phyloP scores from a whole-genome alignment of 2,113 vertebrate species.

The Chroicocephalus ridibundus region DNA sequence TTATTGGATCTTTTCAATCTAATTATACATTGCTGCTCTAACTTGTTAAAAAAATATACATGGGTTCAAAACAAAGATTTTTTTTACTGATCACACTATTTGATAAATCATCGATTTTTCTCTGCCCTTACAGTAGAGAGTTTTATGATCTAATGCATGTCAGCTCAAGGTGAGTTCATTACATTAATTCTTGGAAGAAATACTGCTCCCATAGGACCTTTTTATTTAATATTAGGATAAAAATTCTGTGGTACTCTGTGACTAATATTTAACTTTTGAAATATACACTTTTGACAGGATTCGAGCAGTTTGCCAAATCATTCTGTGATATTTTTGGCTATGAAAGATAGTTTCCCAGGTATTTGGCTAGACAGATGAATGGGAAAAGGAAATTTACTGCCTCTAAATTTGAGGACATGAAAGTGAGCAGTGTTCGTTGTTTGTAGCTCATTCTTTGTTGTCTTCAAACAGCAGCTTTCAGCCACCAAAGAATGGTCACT shows the following conservation, averaged over 20 bases:
- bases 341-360: not conserved
- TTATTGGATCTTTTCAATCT: not conserved
- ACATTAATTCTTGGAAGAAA: not conserved
- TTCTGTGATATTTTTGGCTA: conserved; percentile 22
- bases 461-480: not conserved
- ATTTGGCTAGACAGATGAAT: not conserved
- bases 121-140: not conserved
- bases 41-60: not conserved
- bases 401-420: not conserved
- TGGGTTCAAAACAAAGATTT: not conserved
- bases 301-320: not conserved
- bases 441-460: not conserved
- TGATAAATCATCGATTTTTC: not conserved
- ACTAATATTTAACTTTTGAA: not conserved
- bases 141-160: not conserved
- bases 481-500: not conserved
- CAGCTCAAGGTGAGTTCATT: not conserved
- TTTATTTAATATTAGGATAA: not conserved
- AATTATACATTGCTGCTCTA: not conserved
- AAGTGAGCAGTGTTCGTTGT: not conserved
- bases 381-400: not conserved
- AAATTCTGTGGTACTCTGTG: not conserved
- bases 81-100: not conserved
- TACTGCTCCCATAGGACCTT: not conserved
- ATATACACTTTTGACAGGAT: not conserved